Base-by-base conservation (phyloP, 2,113 vertebrate species). In the Aptenodytes forsteri region DNA sequence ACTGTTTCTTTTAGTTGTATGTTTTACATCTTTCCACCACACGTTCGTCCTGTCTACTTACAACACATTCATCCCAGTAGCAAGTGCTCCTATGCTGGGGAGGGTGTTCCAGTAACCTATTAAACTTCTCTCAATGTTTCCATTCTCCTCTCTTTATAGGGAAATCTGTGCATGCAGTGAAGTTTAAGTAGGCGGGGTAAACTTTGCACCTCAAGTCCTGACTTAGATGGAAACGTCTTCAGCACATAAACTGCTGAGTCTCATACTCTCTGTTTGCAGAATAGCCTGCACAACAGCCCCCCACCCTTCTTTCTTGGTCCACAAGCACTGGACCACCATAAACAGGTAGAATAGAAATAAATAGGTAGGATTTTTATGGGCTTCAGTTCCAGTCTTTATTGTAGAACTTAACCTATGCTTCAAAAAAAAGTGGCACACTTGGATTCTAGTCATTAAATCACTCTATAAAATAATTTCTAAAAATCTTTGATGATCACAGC, bases 1-100 rank as follows among this genome's bases (percentile, higher is more conserved):
- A 52, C 16, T 76, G 11, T 25, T 86, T 47, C 29, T 70, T 76
- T 13, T 20, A 17, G 5, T 64, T 75, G 11, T 27, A 66, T 6
- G 9, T 22, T 87, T 47, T 5, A 26, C 25, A 42, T 44, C 52
- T 69, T 92, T 42, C 34, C 20, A 52, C 44, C 54, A 78, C 10
- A 16, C 0, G 0, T 61, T 85, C 2, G 1, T 42, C 56, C 61
- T 72, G 32, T 36, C 27, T 64, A 11, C 40, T 27, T 22, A 21
- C 14, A 47, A 54, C 8, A 65, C 16, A 23, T 30, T 87, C 30
- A 87, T 14, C 34, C 55, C 16, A 65, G 62, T 3, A 69, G 30
- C n/a, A 92, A 79, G 54, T 9, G 14, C 36, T 82, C 34, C 61
- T 64, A 0, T 3, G 21, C 40, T 46, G 34, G 16, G 22, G 7